Evolutionary conservation across 2,888 invertebrate species (phyloP).

Genomic region (Pycnomerus fuliginosus): DNA sequence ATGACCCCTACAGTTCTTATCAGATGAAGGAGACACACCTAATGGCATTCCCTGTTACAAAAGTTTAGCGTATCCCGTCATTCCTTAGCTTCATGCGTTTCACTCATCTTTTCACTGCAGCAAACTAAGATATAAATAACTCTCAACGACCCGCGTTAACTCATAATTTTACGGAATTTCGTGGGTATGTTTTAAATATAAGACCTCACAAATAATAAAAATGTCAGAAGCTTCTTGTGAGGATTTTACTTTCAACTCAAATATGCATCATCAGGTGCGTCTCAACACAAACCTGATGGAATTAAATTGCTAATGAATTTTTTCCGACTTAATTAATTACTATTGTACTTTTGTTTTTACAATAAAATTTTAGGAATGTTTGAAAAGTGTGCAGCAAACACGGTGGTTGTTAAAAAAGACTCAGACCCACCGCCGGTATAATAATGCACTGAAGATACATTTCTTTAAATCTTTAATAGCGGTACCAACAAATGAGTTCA

Average conservation of each 20-base stretch:
- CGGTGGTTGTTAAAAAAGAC: too few relatives aligned
- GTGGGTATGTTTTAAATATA: constrained; percentile 32
- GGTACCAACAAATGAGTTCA: constrained; percentile 33
- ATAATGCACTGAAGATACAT: neutral
- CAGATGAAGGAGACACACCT: constrained; percentile 50
- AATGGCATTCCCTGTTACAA: constrained; percentile 49
- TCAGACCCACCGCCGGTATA: neutral
- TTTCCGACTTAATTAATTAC: too few relatives aligned
- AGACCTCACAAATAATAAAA: constrained; percentile 32
- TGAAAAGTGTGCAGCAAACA: too few relatives aligned
- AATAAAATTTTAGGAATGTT: too few relatives aligned
- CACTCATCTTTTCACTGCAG: constrained; percentile 21
- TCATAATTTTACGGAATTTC: constrained; percentile 39
- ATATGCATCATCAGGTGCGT: too few relatives aligned
- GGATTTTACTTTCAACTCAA: too few relatives aligned
- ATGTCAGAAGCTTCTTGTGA: constrained; percentile 12
- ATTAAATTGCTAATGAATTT: too few relatives aligned
- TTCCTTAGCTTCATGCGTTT: constrained; percentile 33
- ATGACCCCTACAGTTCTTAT: constrained; percentile 47
- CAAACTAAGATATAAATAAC: constrained; percentile 34
- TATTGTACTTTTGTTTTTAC: too few relatives aligned
- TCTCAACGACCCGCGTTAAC: constrained; percentile 27
- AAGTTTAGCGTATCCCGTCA: constrained; percentile 31
- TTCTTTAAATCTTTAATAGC: constrained; percentile 26
- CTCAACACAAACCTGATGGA: too few relatives aligned